Base-by-base conservation (phyloP, 2,888 invertebrate species). In the Poecilus cupreus region DNA sequence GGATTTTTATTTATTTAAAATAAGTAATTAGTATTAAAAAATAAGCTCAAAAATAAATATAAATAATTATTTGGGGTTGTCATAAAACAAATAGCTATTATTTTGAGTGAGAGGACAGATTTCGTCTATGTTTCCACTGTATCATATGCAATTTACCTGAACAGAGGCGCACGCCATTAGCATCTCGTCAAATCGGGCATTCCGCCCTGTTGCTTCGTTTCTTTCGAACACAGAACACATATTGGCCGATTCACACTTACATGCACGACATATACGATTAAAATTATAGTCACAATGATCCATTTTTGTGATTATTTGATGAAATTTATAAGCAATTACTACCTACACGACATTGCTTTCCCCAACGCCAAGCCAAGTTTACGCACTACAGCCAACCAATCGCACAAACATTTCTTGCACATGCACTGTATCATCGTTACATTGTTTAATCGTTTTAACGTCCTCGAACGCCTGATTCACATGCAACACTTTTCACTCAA, bases 111-210 rank as follows among this genome's bases (percentile, higher is more conserved):
- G 60, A 80, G 16, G 24, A 13, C 54, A 70, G 51, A 54, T 80
- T 54, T 32, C 70, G 51, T 72, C 49, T 68, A 80, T 51, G 54
- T 80, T 80, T 57, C 54, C 80, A 80, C 32, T 72, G 72, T 80
- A 39, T 72, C 54, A 43, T 39, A 79, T 49, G 46, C 51, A 85
- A 85, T 85, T 87, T 89, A 89, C 89, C 88, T 89, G 87, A 82
- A 90, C 86, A 83, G 89, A 86, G 82, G 89, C 86, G 86, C 89
- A 89, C 85, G 89, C 89, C 89, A 89, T 89, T 88, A 90, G 88
- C 89, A 90, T 89, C 88, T 89, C 89, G 88, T 89, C 89, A 87
- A 89, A 87, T 86, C 88, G 89, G 88, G 88, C 88, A 87, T 86
- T 86, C 82, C 87, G 87, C 82, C 85, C 85, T 68, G 84, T 83